Evolutionary conservation across 1,140 invertebrate genomes (phyloP).

Genomic region (Trichogramma pretiosum): DNA sequence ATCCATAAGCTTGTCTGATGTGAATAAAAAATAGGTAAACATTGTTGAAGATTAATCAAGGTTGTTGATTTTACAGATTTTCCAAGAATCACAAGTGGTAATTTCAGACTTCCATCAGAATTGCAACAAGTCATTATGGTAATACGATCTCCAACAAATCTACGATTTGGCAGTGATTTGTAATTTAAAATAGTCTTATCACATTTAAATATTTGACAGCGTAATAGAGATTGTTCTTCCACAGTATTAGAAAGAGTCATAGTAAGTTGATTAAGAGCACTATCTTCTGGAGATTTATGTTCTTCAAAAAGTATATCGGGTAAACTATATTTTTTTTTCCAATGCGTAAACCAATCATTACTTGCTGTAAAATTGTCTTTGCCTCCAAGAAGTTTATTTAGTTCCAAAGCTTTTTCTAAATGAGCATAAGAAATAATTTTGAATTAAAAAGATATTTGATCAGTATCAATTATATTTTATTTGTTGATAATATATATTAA

Average conservation of each 20-base stretch:
- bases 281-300: not conserved
- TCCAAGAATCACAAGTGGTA: conserved; percentile 14
- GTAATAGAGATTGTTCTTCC: conserved; percentile 9
- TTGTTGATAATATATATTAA: too few relatives aligned
- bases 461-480: not conserved
- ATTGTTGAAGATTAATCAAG: conserved; percentile 10
- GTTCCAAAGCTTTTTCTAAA: conserved; percentile 18
- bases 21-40: conserved; percentile 13
- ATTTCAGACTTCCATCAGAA: conserved; percentile 16
- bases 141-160: conserved; percentile 12
- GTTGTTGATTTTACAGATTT: conserved; percentile 14
- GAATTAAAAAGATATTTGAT: not conserved
- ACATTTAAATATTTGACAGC: conserved; percentile 18
- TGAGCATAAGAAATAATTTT: not conserved
- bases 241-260: conserved; percentile 3
- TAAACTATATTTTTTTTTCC: conserved; percentile 16
- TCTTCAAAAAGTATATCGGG: conserved; percentile 2
- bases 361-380: conserved; percentile 16
- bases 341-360: conserved; percentile 14
- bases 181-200: conserved; percentile 15
- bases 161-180: conserved; percentile 11
- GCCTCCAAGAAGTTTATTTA: conserved; percentile 14
- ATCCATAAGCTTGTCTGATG: conserved; percentile 13
- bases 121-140: conserved; percentile 19
- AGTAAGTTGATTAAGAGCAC: conserved; percentile 5